These are phyloP conservation scores for mouse (Mus musculus) DNA, from an alignment of 2,113 vertebrate genomes.

Conservation along the genomic window GRCm39 chr3:96959001-96959500, in stretches of 20 bases:
- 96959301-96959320: neutral
- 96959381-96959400: neutral
- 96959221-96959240: neutral
- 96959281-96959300: neutral
- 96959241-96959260: neutral
- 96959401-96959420: neutral
- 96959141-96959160: neutral
- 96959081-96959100: neutral
- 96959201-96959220: neutral
- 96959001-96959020: slow-evolving; percentile 95
- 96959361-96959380: neutral
- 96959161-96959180: neutral
- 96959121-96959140: slow-evolving; percentile 37
- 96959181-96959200: neutral
- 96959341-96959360: neutral
- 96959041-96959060: neutral
- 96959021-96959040: neutral
- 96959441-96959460: neutral
- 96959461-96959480: neutral
- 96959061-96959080: neutral
- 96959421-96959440: neutral
- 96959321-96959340: neutral
- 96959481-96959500: neutral
- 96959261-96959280: neutral
- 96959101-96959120: neutral